Conservation (phyloP, 2,888 invertebrate species). For the Parasteatoda lunata region DNA sequence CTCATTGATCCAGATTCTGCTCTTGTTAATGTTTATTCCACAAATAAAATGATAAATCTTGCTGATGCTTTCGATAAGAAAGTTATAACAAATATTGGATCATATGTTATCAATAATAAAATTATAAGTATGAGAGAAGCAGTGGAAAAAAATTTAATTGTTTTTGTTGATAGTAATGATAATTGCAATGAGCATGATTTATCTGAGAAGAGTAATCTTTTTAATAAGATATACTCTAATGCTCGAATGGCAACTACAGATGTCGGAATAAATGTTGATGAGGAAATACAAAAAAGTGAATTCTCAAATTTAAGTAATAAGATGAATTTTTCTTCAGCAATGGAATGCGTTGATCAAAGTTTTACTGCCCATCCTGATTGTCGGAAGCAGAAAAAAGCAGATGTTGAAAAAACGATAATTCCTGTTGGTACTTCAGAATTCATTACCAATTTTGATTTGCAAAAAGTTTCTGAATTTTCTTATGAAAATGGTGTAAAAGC, state of each 20-base stretch:
- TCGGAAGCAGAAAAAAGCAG: slow-evolving; percentile 18
- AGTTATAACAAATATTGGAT: slow-evolving; percentile 85
- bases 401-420: slow-evolving; percentile 31
- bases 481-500: not conserved
- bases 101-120: slow-evolving; percentile 78
- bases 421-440: slow-evolving; percentile 38
- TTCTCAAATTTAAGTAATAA: not conserved
- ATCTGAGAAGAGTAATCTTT: slow-evolving; percentile 33
- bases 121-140: slow-evolving; percentile 84
- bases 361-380: slow-evolving; percentile 78
- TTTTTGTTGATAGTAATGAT: slow-evolving; percentile 74
- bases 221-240: slow-evolving; percentile 42
- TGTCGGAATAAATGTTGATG: slow-evolving; percentile 22
- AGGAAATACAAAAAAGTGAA: not conserved
- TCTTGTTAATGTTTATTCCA: slow-evolving; percentile 85
- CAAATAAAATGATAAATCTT: slow-evolving; percentile 80
- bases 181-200: not conserved
- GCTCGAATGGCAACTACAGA: slow-evolving; percentile 32
- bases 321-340: not conserved
- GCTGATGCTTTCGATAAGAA: slow-evolving; percentile 84
- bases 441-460: slow-evolving; percentile 24
- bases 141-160: slow-evolving; percentile 80
- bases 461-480: slow-evolving; percentile 30
- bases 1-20: slow-evolving; percentile 85
- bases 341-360: slow-evolving; percentile 47